Evolutionary conservation across 2,888 invertebrate genomes (phyloP).

Genomic region (Drosophila paracracens): DNA sequence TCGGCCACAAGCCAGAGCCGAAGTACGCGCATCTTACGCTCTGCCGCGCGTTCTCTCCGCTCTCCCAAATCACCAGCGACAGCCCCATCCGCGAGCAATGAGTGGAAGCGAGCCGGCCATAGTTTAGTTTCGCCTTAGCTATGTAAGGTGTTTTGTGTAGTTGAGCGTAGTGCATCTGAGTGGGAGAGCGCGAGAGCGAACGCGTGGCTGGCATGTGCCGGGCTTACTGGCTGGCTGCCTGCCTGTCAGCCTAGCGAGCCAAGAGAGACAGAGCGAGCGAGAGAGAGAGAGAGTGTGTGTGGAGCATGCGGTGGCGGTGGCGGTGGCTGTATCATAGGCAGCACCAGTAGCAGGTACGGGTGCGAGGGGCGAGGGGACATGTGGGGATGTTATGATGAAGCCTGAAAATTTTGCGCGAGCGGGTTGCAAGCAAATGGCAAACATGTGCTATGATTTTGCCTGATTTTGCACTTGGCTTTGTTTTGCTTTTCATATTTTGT

Average conservation of each 20-base stretch:
- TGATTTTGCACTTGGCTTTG: conserved; percentile 56
- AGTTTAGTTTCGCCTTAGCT: conserved; percentile 73
- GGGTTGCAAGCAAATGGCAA: conserved; percentile 61
- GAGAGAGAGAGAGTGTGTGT: conserved; percentile 32
- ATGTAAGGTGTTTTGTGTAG: conserved; percentile 75
- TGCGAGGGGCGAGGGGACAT: conserved; percentile 5
- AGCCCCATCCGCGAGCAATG: conserved; percentile 5
- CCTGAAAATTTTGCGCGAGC: conserved; percentile 52
- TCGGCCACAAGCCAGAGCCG: conserved; percentile 49
- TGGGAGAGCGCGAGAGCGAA: conserved; percentile 75
- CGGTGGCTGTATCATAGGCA: conserved; percentile 11
- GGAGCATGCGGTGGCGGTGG: conserved; percentile 20
- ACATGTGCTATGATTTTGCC: conserved; percentile 62
- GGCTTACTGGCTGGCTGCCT: conserved; percentile 69
- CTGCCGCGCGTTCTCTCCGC: conserved; percentile 47
- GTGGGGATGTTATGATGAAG: conserved; percentile 53
- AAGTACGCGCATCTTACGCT: conserved; percentile 70
- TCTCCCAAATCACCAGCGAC: conserved; percentile 20
- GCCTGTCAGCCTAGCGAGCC: conserved; percentile 28
- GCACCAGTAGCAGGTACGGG: neutral
- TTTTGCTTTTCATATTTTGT: conserved; percentile 47
- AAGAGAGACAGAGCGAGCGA: conserved; percentile 44
- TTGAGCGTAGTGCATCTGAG: conserved; percentile 74
- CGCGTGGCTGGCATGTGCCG: conserved; percentile 71
- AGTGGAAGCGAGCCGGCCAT: conserved; percentile 66